Percentiles rank a stretch among this genome's conserved stretches.
phyloP scores from a whole-genome alignment of 2,797 vertebrate genomes.

The Pantherophis alleghaniensis region DNA sequence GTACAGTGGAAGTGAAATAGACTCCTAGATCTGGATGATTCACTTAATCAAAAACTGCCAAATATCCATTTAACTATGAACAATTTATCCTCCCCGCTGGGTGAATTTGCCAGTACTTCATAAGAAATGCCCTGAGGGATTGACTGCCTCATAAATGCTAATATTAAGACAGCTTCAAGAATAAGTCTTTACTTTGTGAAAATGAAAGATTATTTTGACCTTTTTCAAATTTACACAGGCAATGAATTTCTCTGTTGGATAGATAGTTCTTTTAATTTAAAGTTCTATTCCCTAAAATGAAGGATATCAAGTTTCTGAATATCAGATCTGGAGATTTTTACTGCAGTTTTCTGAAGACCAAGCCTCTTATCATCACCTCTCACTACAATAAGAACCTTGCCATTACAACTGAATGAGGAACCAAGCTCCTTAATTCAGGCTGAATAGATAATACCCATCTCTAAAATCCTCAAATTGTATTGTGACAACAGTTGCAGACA shows the following conservation, averaged over 20 bases:
- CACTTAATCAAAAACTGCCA: conserved; percentile 30
- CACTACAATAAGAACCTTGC: background rate
- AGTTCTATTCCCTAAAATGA: background rate
- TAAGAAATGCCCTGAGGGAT: conserved; percentile 17
- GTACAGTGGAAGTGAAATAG: background rate
- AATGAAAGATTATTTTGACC: conserved; percentile 35
- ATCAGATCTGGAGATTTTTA: background rate
- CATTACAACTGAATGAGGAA: background rate
- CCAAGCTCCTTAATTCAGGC: background rate
- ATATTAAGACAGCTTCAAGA: conserved; percentile 22
- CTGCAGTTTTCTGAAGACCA: background rate
- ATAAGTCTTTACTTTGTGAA: conserved; percentile 28
- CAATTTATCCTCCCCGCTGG: conserved; percentile 27
- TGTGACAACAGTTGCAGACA: background rate
- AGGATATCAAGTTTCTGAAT: background rate
- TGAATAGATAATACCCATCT: background rate
- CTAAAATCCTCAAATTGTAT: background rate
- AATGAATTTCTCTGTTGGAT: conserved; percentile 2
- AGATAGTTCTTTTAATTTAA: background rate
- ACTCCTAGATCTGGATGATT: conserved; percentile 5
- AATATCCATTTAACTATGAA: conserved; percentile 23
- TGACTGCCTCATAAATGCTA: conserved; percentile 28
- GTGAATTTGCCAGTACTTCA: conserved; percentile 23
- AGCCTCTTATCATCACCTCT: background rate
- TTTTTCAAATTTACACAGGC: conserved; percentile 28